Evolutionary conservation across 2,113 vertebrate genomes (phyloP).

Genomic region (Gambusia holbrooki): DNA sequence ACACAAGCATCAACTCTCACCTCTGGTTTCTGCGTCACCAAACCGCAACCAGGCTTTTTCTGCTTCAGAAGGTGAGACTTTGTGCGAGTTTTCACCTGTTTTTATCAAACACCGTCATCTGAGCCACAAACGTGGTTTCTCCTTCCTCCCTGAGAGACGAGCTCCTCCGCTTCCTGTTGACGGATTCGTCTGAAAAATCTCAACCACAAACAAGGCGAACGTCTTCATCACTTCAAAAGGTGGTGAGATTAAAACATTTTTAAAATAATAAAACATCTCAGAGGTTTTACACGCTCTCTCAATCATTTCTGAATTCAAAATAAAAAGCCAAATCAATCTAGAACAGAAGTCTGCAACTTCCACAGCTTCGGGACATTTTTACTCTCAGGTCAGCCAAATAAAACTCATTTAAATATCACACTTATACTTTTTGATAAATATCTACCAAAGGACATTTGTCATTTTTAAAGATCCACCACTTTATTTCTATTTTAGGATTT

Average conservation of each 20-base stretch:
- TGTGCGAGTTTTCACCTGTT: constrained; percentile 85
- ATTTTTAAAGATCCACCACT: no score
- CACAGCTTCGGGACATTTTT: no score
- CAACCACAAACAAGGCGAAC: constrained; percentile 21
- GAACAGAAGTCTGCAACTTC: no score
- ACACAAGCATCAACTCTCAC: not conserved
- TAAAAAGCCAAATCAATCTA: no score
- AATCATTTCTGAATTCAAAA: no score
- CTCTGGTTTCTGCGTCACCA: not conserved
- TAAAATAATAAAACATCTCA: no score
- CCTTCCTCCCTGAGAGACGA: constrained; percentile 89
- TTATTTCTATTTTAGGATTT: no score
- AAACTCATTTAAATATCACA: no score
- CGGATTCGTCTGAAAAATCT: constrained; percentile 89
- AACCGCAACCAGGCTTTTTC: not conserved
- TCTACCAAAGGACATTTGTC: no score
- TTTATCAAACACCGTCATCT: constrained; percentile 99
- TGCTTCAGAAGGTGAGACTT: not conserved
- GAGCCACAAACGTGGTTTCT: constrained; percentile 92
- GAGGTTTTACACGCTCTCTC: no score
- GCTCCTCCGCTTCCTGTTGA: constrained; percentile 90
- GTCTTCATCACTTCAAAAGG: not conserved
- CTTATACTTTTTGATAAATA: no score
- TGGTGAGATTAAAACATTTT: not conserved
- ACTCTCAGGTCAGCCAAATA: no score